Evolutionary conservation across 92 coral and sea anemone species (phyloP), one percentile per base, ranked within the genome.

Genomic region (Porites cylindrica): DNA sequence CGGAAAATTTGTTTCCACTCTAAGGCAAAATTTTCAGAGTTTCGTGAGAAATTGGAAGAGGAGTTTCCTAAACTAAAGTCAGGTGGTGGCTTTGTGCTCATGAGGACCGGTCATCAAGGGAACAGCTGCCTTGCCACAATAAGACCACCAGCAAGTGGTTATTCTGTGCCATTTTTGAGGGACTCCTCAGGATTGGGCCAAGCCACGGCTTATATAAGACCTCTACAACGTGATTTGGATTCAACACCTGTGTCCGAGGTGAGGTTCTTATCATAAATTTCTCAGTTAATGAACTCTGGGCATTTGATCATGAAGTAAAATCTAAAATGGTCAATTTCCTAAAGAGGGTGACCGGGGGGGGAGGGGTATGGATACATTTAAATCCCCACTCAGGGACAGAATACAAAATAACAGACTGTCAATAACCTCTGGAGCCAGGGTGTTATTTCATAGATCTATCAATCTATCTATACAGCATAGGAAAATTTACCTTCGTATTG

Each of bases 1-100:
- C 82, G 88, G 51, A 88, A 88, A 67, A 88, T 82, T 43, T 88
- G 91, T 54, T 88, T 88, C 63, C 77, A 84, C 13, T 75, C 88
- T 23, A 83, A 83, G 47, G 84, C 84, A 65, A 82, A 88, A 23
- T 77, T 73, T 79, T 18, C 79, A 20, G 80, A 82, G 79, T 52
- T 82, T 47, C 43, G 56, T 24, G 61, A 82, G 43, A 74, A 88
- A 80, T 75, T 87, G 32, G 62, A 66, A 18, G 80, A 83, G 53
- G 86, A 87, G 64, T 87, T 63, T 63, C 90, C 90, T 29, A 87
- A 87, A 29, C 51, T 87, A 14, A 61, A 70, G 52, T 76, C 80
- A 75, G 90, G 68, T 13, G 90, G 86, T 51, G 90, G 90, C 14
- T 79, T 86, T 71, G 79, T 78, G 72, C 68, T 79, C 26, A 12